A percentile compares a stretch with the other conserved stretches of the same genome.
Conservation (phyloP, 2,797 vertebrate genomes). For the Typhlichthys eigenmanni region DNA sequence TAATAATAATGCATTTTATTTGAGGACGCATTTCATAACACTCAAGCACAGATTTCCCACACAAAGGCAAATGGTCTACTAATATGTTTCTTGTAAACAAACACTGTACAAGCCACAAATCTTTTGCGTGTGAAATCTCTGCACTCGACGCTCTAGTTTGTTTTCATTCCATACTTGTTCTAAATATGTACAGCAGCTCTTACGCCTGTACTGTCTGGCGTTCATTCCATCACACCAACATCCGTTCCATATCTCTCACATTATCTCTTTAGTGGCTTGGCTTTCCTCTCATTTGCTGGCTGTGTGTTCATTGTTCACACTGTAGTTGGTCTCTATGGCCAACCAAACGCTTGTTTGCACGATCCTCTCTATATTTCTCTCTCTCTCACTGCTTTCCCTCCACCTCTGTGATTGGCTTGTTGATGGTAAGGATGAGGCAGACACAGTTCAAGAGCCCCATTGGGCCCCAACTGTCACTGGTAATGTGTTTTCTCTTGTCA, state of each 20-base stretch:
- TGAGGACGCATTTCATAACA: too few relatives aligned
- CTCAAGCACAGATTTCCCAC: conserved; percentile 58
- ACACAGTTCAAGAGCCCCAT: conserved; percentile 88
- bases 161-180: conserved; percentile 60
- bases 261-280: conserved; percentile 34
- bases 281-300: conserved; percentile 37
- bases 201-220: conserved; percentile 29
- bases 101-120: conserved; percentile 36
- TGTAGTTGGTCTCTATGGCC: conserved; percentile 65
- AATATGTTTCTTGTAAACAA: conserved; percentile 52
- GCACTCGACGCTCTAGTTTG: conserved; percentile 53
- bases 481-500: conserved; percentile 95
- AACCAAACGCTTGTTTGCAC: conserved; percentile 69
- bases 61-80: conserved; percentile 43
- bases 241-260: conserved; percentile 43
- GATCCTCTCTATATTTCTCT: conserved; percentile 82
- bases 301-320: conserved; percentile 14
- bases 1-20: too few relatives aligned
- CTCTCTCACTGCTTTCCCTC: conserved; percentile 73
- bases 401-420: conserved; percentile 77
- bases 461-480: conserved; percentile 90
- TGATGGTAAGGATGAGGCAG: conserved; percentile 91
- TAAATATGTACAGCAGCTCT: conserved; percentile 14
- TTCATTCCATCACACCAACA: conserved; percentile 16
- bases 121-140: conserved; percentile 67